These are phyloP conservation scores for Vulpes vulpes DNA, from an alignment of 2,113 vertebrate species.

Conservation along the genomic window DNA sequence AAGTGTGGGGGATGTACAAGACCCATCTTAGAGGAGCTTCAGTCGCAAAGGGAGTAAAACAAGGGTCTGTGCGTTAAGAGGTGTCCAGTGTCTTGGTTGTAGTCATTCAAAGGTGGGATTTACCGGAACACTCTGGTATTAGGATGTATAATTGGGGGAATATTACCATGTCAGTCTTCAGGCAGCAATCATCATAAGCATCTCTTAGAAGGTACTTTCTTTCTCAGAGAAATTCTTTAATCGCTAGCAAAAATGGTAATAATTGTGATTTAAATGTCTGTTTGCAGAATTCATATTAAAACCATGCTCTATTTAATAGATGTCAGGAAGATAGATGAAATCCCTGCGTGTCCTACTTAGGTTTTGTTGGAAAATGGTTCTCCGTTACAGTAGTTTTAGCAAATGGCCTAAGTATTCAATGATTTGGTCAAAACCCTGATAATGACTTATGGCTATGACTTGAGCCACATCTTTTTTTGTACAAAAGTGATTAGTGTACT, in stretches of 20 bases:
- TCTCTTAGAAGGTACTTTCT: neutral
- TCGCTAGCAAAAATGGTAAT: neutral
- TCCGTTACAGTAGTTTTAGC: neutral
- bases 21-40: rapidly evolving
- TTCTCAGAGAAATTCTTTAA: conserved; percentile 30
- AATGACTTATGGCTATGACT: neutral
- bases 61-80: neutral
- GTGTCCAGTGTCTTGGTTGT: neutral
- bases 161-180: neutral
- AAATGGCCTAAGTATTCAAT: neutral
- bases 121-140: neutral
- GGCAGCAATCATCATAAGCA: neutral
- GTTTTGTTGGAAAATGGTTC: neutral
- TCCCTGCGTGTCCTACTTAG: neutral
- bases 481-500: neutral
- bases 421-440: conserved; percentile 35
- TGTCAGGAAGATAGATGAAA: conserved; percentile 17
- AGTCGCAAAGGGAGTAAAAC: neutral
- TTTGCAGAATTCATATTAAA: neutral
- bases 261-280: neutral
- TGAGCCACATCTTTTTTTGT: neutral
- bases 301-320: neutral
- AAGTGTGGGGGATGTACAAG: neutral
- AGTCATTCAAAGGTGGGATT: neutral
- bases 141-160: neutral